These are phyloP conservation scores for Eristalis pertinax DNA, from an alignment of 2,888 invertebrate species.

Conservation along the genomic window DNA sequence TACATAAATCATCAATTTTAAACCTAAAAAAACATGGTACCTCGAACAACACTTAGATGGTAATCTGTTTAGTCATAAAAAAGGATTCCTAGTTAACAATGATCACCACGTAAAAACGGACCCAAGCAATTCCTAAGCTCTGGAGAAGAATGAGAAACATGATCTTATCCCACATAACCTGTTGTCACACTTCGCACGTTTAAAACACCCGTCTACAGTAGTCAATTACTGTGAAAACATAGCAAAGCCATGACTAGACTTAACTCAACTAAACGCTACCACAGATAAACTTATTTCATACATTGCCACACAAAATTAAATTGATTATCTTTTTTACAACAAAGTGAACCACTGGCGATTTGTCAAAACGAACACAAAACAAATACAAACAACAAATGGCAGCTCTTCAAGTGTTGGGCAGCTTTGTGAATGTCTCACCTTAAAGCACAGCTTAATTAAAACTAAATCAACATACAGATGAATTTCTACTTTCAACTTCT, in stretches of 20 bases:
- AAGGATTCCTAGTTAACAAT: no score
- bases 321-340: not conserved
- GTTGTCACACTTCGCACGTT: not conserved
- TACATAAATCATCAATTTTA: no score
- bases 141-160: not conserved
- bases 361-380: not conserved
- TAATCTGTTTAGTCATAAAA: no score
- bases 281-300: not conserved
- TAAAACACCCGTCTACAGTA: not conserved
- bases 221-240: not conserved
- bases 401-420: not conserved
- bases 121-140: not conserved
- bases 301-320: not conserved
- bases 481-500: constrained; percentile 29
- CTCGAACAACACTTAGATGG: no score
- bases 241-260: not conserved
- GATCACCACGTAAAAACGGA: no score
- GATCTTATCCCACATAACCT: not conserved
- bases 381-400: not conserved
- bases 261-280: constrained; percentile 2
- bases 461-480: not conserved
- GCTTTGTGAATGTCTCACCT: not conserved
- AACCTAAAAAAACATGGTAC: no score
- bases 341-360: not conserved
- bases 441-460: not conserved